These are phyloP conservation scores for Marasmarcha lunaedactyla DNA, from an alignment of 2,888 invertebrate species.

Conservation along the genomic window DNA sequence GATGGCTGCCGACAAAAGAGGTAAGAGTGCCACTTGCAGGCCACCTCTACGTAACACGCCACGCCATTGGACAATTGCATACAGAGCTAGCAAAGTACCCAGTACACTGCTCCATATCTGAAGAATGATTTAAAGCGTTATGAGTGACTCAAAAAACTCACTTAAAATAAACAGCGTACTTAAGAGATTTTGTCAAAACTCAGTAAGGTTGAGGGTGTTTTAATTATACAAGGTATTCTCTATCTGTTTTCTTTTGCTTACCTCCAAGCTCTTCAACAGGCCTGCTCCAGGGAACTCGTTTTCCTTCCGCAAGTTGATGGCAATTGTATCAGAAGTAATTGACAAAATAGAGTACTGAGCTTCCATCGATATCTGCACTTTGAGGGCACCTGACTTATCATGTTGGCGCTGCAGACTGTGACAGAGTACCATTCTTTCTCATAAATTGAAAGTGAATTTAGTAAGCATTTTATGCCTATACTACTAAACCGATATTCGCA, in stretches of 20 bases:
- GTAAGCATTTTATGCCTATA: too few species aligned
- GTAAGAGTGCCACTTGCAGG: constrained; percentile 25
- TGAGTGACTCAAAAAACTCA: constrained; percentile 1
- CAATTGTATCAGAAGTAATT: constrained; percentile 20
- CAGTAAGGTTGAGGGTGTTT: too few species aligned
- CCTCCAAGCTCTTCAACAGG: constrained; percentile 41
- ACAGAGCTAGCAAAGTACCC: constrained; percentile 29
- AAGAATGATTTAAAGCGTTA: constrained; percentile 10
- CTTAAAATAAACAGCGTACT: too few species aligned
- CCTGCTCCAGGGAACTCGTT: constrained; percentile 47
- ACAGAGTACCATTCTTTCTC: too few species aligned
- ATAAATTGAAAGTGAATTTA: too few species aligned
- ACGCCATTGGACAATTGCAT: constrained; percentile 41
- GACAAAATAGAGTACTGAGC: constrained; percentile 33
- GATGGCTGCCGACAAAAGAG: constrained; percentile 30
- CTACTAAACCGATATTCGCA: too few species aligned
- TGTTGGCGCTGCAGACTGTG: constrained; percentile 28
- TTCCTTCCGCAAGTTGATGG: constrained; percentile 28
- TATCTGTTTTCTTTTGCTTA: constrained; percentile 15
- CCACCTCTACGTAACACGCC: constrained; percentile 41
- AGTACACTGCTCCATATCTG: constrained; percentile 49
- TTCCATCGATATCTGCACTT: constrained; percentile 26
- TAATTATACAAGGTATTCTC: too few species aligned
- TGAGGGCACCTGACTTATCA: constrained; percentile 15
- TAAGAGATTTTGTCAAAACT: too few species aligned